Evolutionary conservation across 2,888 invertebrate genomes (phyloP), one percentile per base, ranked within the genome.

Genomic region (Parnassius orleans): DNA sequence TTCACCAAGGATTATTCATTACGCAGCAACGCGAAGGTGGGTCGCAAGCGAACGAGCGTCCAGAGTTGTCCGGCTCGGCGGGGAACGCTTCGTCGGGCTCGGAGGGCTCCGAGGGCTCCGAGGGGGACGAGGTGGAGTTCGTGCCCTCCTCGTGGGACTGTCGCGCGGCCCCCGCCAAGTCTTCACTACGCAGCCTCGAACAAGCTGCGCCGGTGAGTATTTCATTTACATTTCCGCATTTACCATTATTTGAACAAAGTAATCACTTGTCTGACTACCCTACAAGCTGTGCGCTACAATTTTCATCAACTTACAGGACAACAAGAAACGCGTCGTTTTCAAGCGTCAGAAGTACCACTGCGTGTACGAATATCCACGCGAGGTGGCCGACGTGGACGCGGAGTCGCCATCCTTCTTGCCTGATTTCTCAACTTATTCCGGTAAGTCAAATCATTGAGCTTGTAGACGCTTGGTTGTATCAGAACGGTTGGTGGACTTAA

Each of bases 91-190:
- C 78, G 65, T 81, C 82, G 33, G 90, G 87, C 55, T 89, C 88
- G 52, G 48, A 48, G 3, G 60, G 60, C 12, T 60, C 60, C 7
- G 57, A 57, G 57, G 88, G 88, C 69, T 87, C 87, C 10, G 93
- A 93, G 69, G 93, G 93, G 54, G 95, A 94, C 67, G 95, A 95
- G 73, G 94, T 93, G 60, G 95, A 95, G 78, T 96, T 96, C 81
- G 94, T 95, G 63, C 96, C 96, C 9, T 96, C 95, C 3, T 95
- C 95, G 65, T 96, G 96, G 96, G 95, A 96, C 83, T 95, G 95
- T 71, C 93, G 94, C 74, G 94, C 96, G 15, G 94, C 93, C 2
- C 96, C 96, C n/a, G 92, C 93, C 57, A 94, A 95, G 83, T 95
- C 96, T 41, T 95, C 96, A 14, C 85, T 96, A 15, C 72, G 90